Evolutionary conservation across 1,140 invertebrate species (phyloP), one percentile per base, ranked within the genome.

Genomic region (Drosophila rufa): DNA sequence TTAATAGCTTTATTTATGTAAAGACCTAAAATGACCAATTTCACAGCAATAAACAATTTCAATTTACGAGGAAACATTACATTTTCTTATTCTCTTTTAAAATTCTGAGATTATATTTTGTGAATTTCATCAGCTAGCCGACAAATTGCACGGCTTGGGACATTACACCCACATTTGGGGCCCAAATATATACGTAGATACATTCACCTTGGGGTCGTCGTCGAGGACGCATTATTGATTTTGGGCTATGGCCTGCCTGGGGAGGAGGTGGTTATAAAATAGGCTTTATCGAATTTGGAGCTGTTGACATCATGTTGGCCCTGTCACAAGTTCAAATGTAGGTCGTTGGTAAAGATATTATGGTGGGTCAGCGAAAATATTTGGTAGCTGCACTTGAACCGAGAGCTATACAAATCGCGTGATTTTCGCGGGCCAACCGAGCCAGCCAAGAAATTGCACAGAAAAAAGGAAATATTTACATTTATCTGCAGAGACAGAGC

Each of bases 261-360:
- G 33, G 51, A 15, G 51, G 51, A 15, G 58, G 14, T 61, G 40
- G 15, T 25, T 25, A 25, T 36, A 15, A 15, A 27, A 15, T 27
- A 42, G 42, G 55, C 62, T 66, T 48, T 69, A 77, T 75, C 53
- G 62, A 81, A 78, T 75, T 56, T 43, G 38, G 62, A 61, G 51
- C 58, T 59, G 27, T 57, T 76, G 67, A 59, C 79, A 78, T 67
- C 68, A 68, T 77, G 66, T 64, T 64, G 76, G 59, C 57, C 76
- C 75, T 71, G 53, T 74, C 19, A 60, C 85, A 89, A 89, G 85
- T 90, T 89, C 85, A 89, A 82, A 82, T 89, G 85, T 89, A 89
- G 85, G 85, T 89, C 85, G 82, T 53, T 45, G 30, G 57, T 53
- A 38, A 30, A 59, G 40, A 30, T 36, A 61, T 55, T 59, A 64